Evolutionary conservation across 2,797 vertebrate species (phyloP).

Genomic region (Coendou prehensilis): DNA sequence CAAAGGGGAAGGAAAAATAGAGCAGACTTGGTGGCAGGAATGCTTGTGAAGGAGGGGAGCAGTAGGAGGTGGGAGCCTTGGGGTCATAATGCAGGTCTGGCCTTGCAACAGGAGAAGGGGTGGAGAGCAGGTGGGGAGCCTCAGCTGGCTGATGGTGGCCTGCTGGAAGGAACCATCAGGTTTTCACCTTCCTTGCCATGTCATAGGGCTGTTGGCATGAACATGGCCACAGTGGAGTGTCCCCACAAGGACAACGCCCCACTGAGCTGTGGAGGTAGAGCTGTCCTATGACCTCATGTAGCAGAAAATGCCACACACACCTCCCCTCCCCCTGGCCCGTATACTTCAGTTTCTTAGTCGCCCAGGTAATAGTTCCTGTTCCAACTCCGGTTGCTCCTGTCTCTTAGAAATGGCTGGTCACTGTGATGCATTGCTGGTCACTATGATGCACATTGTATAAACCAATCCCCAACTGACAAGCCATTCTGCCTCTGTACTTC

Average conservation of each 20-base stretch:
- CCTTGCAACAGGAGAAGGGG: neutral
- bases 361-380: no score
- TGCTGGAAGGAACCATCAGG: neutral
- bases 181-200: neutral
- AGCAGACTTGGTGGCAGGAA: neutral
- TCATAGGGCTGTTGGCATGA: neutral
- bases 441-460: no score
- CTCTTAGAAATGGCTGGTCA: no score
- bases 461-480: no score
- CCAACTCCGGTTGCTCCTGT: no score
- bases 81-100: neutral
- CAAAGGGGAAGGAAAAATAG: neutral
- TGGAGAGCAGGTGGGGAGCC: neutral
- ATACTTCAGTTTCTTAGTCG: no score
- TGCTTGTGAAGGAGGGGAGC: accelerated
- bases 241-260: neutral
- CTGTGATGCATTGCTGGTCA: no score
- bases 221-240: neutral
- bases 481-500: no score
- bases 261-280: neutral
- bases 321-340: no score
- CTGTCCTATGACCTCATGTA: neutral
- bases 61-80: neutral
- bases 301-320: no score
- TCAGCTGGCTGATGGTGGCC: neutral